A percentile compares a stretch with the other conserved stretches of the same genome.
Conservation (phyloP, 2,113 vertebrate species). For the Oncorhynchus mykiss region DNA sequence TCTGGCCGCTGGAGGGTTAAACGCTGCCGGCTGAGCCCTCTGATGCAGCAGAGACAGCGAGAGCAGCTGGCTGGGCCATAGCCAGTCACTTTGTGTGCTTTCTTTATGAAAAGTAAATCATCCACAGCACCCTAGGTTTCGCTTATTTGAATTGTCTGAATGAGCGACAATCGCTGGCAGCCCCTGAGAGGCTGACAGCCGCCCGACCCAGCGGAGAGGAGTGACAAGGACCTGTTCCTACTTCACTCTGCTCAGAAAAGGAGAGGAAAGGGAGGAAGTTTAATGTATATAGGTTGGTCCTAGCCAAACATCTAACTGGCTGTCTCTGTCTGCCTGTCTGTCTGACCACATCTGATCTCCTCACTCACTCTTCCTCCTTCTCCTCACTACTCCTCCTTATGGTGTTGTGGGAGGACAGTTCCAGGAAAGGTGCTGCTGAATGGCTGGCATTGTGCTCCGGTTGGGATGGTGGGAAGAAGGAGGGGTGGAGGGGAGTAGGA, state of each 20-base stretch:
- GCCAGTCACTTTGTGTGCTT: slow-evolving; percentile 66
- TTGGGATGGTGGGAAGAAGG: slow-evolving; percentile 7
- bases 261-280: slow-evolving; percentile 6
- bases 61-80: slow-evolving; percentile 20
- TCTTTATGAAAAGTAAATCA: slow-evolving; percentile 76
- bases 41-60: slow-evolving; percentile 46
- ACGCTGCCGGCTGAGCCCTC: slow-evolving; percentile 33
- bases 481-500: neutral
- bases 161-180: slow-evolving; percentile 66
- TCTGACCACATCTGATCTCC: slow-evolving; percentile 38
- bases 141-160: slow-evolving; percentile 60
- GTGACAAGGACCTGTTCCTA: slow-evolving; percentile 37
- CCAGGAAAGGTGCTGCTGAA: slow-evolving; percentile 56
- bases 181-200: slow-evolving; percentile 16
- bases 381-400: slow-evolving; percentile 29
- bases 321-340: slow-evolving; percentile 42
- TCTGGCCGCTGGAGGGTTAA: slow-evolving; percentile 47
- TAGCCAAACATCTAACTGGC: slow-evolving; percentile 30
- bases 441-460: slow-evolving; percentile 64
- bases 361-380: neutral
- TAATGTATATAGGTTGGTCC: slow-evolving; percentile 16
- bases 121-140: slow-evolving; percentile 67
- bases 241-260: neutral
- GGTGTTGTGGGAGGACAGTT: slow-evolving; percentile 59
- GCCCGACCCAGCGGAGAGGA: slow-evolving; percentile 1